Evolutionary conservation across 2,797 vertebrate species (phyloP).

Genomic region (Eidolon dupreanum): DNA sequence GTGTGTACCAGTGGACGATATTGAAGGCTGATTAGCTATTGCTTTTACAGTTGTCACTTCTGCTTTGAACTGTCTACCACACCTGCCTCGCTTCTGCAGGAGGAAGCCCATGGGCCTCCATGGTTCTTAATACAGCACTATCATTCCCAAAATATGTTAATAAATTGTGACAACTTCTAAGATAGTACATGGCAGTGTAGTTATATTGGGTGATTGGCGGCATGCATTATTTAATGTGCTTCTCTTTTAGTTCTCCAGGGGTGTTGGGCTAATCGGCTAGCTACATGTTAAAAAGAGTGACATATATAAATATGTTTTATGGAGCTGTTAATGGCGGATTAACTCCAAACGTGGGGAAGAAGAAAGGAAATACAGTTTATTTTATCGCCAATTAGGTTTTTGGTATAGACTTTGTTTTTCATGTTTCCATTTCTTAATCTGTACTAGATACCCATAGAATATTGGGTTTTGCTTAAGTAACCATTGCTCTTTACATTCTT

Average conservation of each 20-base stretch:
- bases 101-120: background rate
- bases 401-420: background rate
- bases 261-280: background rate
- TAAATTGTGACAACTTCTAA: slow-evolving; percentile 38
- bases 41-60: slow-evolving; percentile 37
- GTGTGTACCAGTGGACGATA: background rate
- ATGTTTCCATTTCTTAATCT: background rate
- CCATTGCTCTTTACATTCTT: background rate
- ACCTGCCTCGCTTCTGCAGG: background rate
- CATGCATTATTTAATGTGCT: background rate
- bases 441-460: background rate
- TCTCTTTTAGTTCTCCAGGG: background rate
- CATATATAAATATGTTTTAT: background rate
- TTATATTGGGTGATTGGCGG: background rate
- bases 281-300: slow-evolving; percentile 2
- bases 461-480: background rate
- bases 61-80: background rate
- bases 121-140: background rate
- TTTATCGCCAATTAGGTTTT: background rate
- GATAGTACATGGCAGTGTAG: background rate
- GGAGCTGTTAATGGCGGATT: background rate
- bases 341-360: background rate
- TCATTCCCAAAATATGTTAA: slow-evolving; percentile 22
- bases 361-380: background rate
- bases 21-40: background rate